Evolutionary conservation across 2,888 invertebrate genomes (phyloP), one percentile per base, ranked within the genome.

Genomic region (Orthosia gothica): DNA sequence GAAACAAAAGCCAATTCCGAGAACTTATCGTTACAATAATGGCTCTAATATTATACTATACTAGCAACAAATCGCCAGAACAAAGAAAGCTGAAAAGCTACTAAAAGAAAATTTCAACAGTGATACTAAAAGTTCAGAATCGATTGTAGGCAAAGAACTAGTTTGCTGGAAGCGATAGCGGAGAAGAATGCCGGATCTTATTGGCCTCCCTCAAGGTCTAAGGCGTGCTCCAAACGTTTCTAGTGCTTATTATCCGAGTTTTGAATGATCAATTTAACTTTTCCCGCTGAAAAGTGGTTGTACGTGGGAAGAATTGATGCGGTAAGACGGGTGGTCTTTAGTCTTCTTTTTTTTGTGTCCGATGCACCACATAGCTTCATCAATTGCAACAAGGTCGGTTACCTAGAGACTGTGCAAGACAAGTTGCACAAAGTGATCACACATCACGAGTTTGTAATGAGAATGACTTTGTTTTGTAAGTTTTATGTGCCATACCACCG

Each of bases 211-310:
- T 88, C 74, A 84, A 87, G 84, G 85, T 87, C 82, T 81, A 50
- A 78, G 76, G 80, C 76, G 77, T 76, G 80, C 80, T 82, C 75
- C 82, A 87, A 91, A 87, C 88, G 85, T 82, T 89, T 86, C 89
- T 88, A 91, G 89, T 89, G 85, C 85, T 91, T 88, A 92, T 93
- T 93, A 90, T 91, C 88, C 88, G 89, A 92, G 89, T 92, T 92
- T 90, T 90, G 89, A 93, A 92, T 92, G 91, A 93, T 91, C 93
- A 93, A 93, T 93, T 93, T 92, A 94, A 93, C 91, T 92, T 93
- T 78, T 80, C 79, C 90, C 82, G 81, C 81, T 87, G 81, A 87
- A 86, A 87, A 86, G 85, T 81, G 79, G 71, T 54, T 55, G 76
- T 78, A 84, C 79, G 83, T 81, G 73, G 59, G 54, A 89, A 89